phyloP scores from a whole-genome alignment of 53 echinoderm and acorn worm species.

The Stichopus horrens region DNA sequence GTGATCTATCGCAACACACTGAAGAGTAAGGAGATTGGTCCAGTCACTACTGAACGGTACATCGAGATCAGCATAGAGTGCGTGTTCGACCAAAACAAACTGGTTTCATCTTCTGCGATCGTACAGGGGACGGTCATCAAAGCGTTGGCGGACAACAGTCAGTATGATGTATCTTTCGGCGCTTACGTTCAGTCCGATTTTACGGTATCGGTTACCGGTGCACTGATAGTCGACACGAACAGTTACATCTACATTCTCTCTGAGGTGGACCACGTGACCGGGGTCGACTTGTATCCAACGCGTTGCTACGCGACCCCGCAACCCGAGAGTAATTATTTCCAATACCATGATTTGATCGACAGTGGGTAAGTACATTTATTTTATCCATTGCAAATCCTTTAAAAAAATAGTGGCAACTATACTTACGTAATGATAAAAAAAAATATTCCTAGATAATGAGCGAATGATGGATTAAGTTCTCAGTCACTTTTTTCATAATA shows the following conservation, averaged over 20 bases:
- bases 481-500: too few species aligned
- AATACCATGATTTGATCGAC: not conserved
- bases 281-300: constrained; percentile 1
- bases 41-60: not conserved
- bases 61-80: constrained; percentile 28
- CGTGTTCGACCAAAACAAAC: constrained; percentile 35
- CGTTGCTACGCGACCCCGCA: constrained; percentile 33
- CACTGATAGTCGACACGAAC: not conserved
- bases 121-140: not conserved
- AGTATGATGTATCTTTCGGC: constrained; percentile 5
- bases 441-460: too few species aligned
- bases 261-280: not conserved
- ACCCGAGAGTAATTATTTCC: not conserved
- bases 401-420: too few species aligned
- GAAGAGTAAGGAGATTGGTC: not conserved
- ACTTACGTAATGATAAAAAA: too few species aligned
- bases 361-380: constrained; percentile 12
- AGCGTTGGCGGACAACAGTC: not conserved
- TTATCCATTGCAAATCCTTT: too few species aligned
- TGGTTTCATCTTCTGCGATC: constrained; percentile 27
- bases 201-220: not conserved
- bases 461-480: too few species aligned
- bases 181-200: not conserved
- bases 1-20: constrained; percentile 10
- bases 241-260: constrained; percentile 4